Percentiles rank a stretch among this genome's conserved stretches.
These are phyloP conservation scores for Elephas maximus DNA, from an alignment of 2,113 vertebrate genomes.

Conservation along the genomic window DNA sequence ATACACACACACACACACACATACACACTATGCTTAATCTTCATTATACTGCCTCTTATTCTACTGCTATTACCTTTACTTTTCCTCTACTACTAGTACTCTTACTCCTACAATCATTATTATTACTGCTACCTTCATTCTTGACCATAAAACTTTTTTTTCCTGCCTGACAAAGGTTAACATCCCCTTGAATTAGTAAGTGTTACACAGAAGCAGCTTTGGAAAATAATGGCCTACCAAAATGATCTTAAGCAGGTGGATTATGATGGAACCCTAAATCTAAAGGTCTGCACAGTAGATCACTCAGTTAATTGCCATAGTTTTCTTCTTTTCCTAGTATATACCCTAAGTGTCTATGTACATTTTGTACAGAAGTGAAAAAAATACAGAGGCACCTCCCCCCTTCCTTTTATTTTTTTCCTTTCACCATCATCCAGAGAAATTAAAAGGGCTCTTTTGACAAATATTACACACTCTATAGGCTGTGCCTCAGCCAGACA, in stretches of 20 bases:
- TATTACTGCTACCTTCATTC: conserved; percentile 11
- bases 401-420: too few relatives aligned
- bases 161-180: not conserved
- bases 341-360: not conserved
- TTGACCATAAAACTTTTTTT: not conserved
- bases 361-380: not conserved
- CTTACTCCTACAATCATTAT: not conserved
- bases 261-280: not conserved
- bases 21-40: not conserved
- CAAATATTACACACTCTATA: conserved; percentile 11
- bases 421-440: not conserved
- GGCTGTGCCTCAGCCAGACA: not conserved
- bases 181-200: not conserved
- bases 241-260: not conserved
- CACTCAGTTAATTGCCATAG: not conserved
- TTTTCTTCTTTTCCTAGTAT: not conserved
- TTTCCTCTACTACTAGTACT: not conserved
- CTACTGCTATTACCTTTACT: not conserved
- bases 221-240: not conserved
- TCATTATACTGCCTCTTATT: not conserved
- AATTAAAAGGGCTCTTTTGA: not conserved
- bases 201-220: not conserved
- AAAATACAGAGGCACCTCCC: not conserved
- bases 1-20: not conserved
- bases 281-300: not conserved